Percentiles rank a stretch among this genome's conserved stretches.
Conservation (phyloP, 2,797 vertebrate genomes). For the Pseudomugil tenellus region DNA sequence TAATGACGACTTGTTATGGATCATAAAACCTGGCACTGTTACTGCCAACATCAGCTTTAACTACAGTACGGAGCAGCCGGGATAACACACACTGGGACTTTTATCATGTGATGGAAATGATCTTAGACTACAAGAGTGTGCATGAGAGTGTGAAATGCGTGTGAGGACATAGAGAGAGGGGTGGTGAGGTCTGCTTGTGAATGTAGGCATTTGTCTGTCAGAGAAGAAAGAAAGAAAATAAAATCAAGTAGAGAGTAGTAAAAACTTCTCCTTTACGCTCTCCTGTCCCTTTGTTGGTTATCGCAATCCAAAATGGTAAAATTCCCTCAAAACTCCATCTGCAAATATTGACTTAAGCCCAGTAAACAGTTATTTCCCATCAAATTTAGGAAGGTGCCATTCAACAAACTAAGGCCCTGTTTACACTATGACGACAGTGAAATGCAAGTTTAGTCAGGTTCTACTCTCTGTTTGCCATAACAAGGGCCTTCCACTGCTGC, state of each 20-base stretch:
- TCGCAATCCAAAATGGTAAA: constrained; percentile 28
- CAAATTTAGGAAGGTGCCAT: constrained; percentile 30
- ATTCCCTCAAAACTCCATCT: constrained; percentile 45
- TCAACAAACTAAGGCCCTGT: constrained; percentile 10
- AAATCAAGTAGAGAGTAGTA: background rate
- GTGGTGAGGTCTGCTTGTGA: constrained; percentile 7
- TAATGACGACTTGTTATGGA: constrained; percentile 74
- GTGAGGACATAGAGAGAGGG: background rate
- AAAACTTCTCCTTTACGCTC: too few species aligned
- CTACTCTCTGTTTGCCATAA: constrained; percentile 5
- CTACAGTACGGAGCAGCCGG: constrained; percentile 49
- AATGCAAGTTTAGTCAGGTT: too few species aligned
- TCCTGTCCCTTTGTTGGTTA: background rate
- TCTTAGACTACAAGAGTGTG: constrained; percentile 45
- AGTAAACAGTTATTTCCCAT: constrained; percentile 30
- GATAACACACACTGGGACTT: constrained; percentile 64
- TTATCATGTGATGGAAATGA: constrained; percentile 65
- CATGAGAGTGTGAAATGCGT: constrained; percentile 31
- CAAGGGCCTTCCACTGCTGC: background rate
- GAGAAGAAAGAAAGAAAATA: constrained; percentile 12
- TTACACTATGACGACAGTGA: too few species aligned
- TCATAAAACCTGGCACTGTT: constrained; percentile 67
- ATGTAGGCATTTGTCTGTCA: constrained; percentile 35
- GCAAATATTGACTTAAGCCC: constrained; percentile 54
- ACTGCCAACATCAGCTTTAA: constrained; percentile 61